phyloP scores from a whole-genome alignment of 1,140 invertebrate species.

The Cydia fagiglandana region DNA sequence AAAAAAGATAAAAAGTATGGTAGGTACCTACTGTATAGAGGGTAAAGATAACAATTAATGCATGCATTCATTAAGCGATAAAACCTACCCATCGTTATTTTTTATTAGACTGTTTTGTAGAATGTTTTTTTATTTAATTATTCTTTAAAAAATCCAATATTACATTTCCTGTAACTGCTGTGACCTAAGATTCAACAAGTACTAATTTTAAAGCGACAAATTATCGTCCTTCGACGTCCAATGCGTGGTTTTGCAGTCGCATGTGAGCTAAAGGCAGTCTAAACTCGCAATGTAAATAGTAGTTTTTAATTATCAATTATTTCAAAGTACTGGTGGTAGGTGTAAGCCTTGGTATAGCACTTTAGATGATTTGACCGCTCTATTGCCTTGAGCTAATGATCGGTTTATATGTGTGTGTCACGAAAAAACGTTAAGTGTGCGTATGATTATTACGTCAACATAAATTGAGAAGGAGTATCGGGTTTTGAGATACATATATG shows the following conservation, averaged over 20 bases:
- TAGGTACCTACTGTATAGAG: not conserved
- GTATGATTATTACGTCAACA: conserved; percentile 40
- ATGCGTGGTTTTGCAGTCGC: not conserved
- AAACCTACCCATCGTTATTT: no score
- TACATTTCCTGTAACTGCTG: not conserved
- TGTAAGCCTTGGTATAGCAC: conserved; percentile 15
- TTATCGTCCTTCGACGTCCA: not conserved
- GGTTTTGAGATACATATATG: not conserved
- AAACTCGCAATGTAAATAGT: not conserved
- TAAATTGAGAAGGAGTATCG: not conserved
- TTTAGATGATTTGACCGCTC: conserved; percentile 47
- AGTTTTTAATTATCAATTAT: conserved; percentile 8
- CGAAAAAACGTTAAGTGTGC: conserved; percentile 48
- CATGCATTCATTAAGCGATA: not conserved
- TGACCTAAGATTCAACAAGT: not conserved
- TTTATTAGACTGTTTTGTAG: not conserved
- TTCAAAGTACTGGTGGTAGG: not conserved
- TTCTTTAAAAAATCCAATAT: not conserved
- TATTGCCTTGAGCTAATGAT: conserved; percentile 64
- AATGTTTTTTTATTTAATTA: not conserved
- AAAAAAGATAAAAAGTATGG: not conserved
- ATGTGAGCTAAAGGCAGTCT: not conserved
- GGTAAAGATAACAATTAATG: not conserved
- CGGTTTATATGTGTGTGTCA: conserved; percentile 45
- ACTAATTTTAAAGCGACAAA: not conserved